Percentiles rank a stretch among this genome's conserved stretches.
Conservation (phyloP, 1,140 invertebrate species). For the Ostrea denselamellosa region DNA sequence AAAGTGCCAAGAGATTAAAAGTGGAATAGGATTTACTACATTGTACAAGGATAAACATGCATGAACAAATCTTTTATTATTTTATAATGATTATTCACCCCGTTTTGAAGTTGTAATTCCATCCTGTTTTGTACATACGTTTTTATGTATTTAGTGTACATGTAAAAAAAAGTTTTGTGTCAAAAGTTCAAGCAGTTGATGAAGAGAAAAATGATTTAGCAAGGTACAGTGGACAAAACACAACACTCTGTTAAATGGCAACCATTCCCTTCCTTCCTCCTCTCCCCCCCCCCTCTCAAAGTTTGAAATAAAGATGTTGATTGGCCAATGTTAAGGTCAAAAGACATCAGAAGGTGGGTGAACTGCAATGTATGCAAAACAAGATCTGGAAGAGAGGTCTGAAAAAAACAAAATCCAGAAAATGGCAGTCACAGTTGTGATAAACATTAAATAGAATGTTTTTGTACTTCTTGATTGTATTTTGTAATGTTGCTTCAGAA, state of each 20-base stretch:
- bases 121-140: constrained; percentile 26
- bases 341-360: neutral
- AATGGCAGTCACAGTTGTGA: neutral
- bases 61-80: neutral
- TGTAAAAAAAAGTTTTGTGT: neutral
- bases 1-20: constrained; percentile 70
- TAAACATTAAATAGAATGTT: neutral
- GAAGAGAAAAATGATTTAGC: neutral
- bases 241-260: neutral
- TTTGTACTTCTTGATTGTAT: neutral
- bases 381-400: neutral
- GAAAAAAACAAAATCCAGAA: neutral
- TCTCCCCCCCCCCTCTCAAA: too few species aligned
- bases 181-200: neutral
- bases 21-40: constrained; percentile 62
- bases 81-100: neutral
- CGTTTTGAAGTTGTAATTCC: constrained; percentile 25
- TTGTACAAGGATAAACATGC: neutral
- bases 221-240: neutral
- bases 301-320: neutral
- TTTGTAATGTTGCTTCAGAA: neutral
- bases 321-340: neutral
- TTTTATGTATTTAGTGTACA: constrained; percentile 25
- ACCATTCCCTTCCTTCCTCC: too few species aligned
- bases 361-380: neutral